Conservation (phyloP, 92 coral and sea anemone species). For the Montipora capitata region DNA sequence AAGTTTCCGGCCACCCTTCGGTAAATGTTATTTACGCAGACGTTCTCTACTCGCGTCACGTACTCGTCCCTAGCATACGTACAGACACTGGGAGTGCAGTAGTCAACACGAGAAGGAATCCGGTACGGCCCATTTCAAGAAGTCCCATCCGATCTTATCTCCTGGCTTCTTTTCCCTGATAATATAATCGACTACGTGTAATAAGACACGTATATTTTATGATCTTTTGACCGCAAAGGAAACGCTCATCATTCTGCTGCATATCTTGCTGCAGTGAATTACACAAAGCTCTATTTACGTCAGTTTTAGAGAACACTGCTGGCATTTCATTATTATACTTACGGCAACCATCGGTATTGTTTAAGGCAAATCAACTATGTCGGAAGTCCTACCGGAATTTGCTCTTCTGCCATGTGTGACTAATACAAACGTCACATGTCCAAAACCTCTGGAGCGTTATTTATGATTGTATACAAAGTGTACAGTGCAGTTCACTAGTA, state of each 20-base stretch:
- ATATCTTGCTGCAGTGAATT: background rate
- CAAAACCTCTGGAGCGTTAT: conserved; percentile 41
- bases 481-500: conserved; percentile 3
- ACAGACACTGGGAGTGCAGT: too few species aligned
- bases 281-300: conserved; percentile 4
- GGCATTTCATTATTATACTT: background rate
- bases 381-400: conserved; percentile 15
- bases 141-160: too few species aligned
- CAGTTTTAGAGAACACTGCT: background rate
- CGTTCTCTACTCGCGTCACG: background rate
- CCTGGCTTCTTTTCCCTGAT: too few species aligned
- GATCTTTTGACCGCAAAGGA: conserved; percentile 36
- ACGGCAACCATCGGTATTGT: too few species aligned
- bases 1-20: background rate
- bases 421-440: conserved; percentile 32
- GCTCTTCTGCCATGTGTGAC: conserved; percentile 35
- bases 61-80: background rate
- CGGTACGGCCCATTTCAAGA: too few species aligned
- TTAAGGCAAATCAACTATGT: background rate
- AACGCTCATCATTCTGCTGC: conserved; percentile 12
- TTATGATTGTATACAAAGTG: conserved; percentile 43
- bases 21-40: background rate
- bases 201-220: background rate
- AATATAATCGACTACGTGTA: background rate
- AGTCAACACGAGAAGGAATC: too few species aligned